These are phyloP conservation scores for Clarias laeviceps DNA, from an alignment of 2,797 vertebrate species.

Conservation along the genomic window DNA sequence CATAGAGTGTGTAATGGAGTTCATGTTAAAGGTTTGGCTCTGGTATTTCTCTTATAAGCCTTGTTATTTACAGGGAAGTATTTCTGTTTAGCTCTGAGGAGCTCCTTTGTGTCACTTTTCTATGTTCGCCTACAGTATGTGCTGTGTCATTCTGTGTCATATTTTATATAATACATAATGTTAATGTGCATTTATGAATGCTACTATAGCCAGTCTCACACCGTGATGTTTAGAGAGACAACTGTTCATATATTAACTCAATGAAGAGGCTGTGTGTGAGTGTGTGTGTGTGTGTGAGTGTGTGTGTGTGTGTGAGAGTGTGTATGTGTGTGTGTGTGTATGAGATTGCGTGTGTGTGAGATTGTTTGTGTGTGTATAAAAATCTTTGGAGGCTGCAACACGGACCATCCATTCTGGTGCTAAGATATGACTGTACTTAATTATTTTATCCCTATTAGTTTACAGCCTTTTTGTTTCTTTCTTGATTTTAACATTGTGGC, in stretches of 20 bases:
- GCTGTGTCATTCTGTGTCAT: constrained; percentile 27
- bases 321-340: constrained; percentile 31
- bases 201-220: constrained; percentile 72
- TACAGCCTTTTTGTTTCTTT: constrained; percentile 63
- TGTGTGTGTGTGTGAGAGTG: no score
- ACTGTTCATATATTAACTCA: constrained; percentile 31
- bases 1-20: neutral
- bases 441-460: constrained; percentile 47
- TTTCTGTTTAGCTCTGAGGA: constrained; percentile 10
- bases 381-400: constrained; percentile 64
- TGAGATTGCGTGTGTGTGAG: constrained; percentile 18
- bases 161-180: constrained; percentile 48
- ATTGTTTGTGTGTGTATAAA: neutral
- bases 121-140: constrained; percentile 39
- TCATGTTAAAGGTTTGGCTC: constrained; percentile 5
- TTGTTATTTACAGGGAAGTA: neutral
- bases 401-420: constrained; percentile 74
- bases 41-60: neutral
- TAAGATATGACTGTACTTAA: constrained; percentile 64
- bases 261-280: constrained; percentile 17
- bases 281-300: constrained; percentile 25
- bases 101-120: constrained; percentile 26
- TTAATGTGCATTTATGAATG: constrained; percentile 74
- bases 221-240: constrained; percentile 61
- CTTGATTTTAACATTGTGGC: constrained; percentile 64